A percentile compares a stretch with the other conserved stretches of the same genome.
These are phyloP conservation scores for Nannoperca obscura DNA, from an alignment of 2,797 vertebrate genomes.

Conservation along the genomic window DNA sequence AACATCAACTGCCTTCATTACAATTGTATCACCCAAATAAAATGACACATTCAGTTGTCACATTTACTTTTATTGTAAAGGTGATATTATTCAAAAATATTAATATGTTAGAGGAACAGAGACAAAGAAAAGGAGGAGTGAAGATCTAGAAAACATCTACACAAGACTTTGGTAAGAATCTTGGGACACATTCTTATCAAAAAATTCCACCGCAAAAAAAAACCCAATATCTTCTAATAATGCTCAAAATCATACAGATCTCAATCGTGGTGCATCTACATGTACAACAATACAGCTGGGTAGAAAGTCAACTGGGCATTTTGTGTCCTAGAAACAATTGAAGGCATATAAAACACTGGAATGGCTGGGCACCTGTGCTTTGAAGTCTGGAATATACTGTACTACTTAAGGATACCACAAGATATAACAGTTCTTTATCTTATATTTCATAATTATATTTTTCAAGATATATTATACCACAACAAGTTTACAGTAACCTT, in stretches of 20 bases:
- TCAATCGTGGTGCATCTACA: constrained; percentile 79
- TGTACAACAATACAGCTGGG: constrained; percentile 76
- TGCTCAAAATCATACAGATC: constrained; percentile 79
- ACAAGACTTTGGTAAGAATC: constrained; percentile 96
- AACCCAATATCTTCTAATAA: constrained; percentile 72
- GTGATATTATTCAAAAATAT: constrained; percentile 96
- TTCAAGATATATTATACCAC: constrained; percentile 84
- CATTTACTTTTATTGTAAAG: constrained; percentile 93
- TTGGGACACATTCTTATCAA: constrained; percentile 87
- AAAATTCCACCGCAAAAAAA: constrained; percentile 84
- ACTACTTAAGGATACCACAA: constrained; percentile 81
- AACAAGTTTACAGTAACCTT: constrained; percentile 88
- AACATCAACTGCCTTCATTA: not conserved
- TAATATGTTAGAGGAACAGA: constrained; percentile 88
- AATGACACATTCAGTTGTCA: constrained; percentile 76
- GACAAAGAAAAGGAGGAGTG: constrained; percentile 69
- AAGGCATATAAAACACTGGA: constrained; percentile 88
- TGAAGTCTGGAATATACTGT: constrained; percentile 80
- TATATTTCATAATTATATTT: constrained; percentile 74
- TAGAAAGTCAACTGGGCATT: constrained; percentile 76
- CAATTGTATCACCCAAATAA: constrained; percentile 37
- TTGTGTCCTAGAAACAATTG: constrained; percentile 80
- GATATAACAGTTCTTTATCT: constrained; percentile 78
- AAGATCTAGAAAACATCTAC: constrained; percentile 92
- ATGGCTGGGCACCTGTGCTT: constrained; percentile 86